A percentile compares a stretch with the other conserved stretches of the same genome.
These are phyloP conservation scores for Radopholus similis DNA, from an alignment of 1,140 invertebrate species.

Conservation along the genomic window DNA sequence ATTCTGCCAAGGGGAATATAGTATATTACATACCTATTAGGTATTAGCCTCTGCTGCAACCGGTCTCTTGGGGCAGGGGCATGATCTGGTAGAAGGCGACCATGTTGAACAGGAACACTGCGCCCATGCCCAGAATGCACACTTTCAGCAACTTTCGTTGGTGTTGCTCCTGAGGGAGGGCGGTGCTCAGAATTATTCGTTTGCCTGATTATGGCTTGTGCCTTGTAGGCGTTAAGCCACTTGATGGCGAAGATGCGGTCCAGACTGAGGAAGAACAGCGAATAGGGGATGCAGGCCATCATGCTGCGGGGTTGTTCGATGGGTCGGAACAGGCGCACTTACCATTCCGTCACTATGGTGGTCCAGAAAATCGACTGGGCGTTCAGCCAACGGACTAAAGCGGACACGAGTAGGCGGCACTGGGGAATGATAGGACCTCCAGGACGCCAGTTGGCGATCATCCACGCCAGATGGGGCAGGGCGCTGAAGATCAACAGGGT, in stretches of 20 bases:
- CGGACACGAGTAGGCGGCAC: neutral
- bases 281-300: slow-evolving; percentile 1
- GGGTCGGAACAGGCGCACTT: neutral
- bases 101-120: neutral
- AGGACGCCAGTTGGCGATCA: neutral
- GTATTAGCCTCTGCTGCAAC: too few species aligned
- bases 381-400: neutral
- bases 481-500: neutral
- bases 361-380: neutral
- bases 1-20: too few species aligned
- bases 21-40: too few species aligned
- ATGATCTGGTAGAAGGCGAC: neutral
- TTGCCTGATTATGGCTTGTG: too few species aligned
- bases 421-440: neutral
- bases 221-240: neutral
- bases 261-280: neutral
- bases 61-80: neutral
- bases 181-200: too few species aligned
- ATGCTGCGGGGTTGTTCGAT: neutral
- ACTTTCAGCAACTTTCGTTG: neutral
- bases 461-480: neutral
- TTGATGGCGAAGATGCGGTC: neutral
- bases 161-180: too few species aligned
- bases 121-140: neutral
- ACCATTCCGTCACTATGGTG: neutral